phyloP scores from a whole-genome alignment of 2,797 vertebrate species.

The Orestias chungarensis region DNA sequence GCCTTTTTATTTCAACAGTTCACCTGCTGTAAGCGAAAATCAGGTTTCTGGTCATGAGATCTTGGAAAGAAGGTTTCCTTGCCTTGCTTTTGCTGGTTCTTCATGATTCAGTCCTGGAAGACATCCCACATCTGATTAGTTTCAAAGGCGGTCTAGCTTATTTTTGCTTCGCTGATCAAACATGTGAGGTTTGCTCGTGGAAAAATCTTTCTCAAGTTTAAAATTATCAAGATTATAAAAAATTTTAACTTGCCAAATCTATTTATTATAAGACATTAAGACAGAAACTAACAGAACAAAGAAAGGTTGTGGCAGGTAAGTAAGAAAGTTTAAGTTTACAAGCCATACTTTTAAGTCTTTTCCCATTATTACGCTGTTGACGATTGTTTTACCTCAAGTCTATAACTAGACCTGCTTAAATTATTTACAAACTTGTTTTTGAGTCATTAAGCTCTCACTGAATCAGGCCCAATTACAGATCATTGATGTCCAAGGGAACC shows the following conservation, averaged over 20 bases:
- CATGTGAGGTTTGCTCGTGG: not conserved
- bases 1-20: not conserved
- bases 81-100: not conserved
- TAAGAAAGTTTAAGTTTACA: not conserved
- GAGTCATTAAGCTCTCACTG: too few relatives aligned
- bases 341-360: not conserved
- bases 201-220: not conserved
- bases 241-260: not conserved
- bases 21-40: conserved; percentile 18
- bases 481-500: not conserved
- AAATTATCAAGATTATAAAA: not conserved
- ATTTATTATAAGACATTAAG: not conserved
- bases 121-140: not conserved
- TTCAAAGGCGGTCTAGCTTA: not conserved
- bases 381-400: not conserved
- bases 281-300: not conserved
- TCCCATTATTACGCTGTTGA: not conserved
- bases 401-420: not conserved
- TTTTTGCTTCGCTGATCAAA: not conserved
- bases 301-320: not conserved
- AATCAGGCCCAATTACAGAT: not conserved
- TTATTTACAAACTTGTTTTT: not conserved
- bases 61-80: not conserved
- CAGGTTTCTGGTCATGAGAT: conserved; percentile 20
- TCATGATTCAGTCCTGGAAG: not conserved